These are phyloP conservation scores for Leptodactylus fuscus DNA, from an alignment of 2,113 vertebrate genomes.

Conservation along the genomic window DNA sequence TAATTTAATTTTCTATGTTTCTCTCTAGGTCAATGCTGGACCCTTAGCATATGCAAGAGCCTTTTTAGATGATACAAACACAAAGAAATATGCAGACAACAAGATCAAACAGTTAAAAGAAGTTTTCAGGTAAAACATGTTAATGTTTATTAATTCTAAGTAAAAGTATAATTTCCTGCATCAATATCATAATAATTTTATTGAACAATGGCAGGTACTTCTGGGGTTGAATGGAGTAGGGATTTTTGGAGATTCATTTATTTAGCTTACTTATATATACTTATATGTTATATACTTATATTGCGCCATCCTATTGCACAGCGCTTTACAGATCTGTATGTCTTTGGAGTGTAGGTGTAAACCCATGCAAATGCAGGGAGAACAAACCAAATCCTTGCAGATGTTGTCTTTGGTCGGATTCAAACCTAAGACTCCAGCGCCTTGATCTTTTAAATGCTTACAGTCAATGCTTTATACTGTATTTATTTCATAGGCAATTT, in stretches of 20 bases:
- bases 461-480: conserved; percentile 46
- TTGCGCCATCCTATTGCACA: too few relatives aligned
- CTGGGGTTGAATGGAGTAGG: neutral
- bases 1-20: conserved; percentile 41
- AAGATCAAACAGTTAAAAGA: conserved; percentile 97
- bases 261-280: too few relatives aligned
- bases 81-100: conserved; percentile 96
- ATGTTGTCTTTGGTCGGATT: too few relatives aligned
- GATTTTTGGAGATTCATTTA: too few relatives aligned
- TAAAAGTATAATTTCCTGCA: neutral
- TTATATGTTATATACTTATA: too few relatives aligned
- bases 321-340: too few relatives aligned
- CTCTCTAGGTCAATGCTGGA: conserved; percentile 90
- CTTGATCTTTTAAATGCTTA: too few relatives aligned
- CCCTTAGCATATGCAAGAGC: conserved; percentile 94
- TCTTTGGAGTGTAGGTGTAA: too few relatives aligned
- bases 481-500: conserved; percentile 83
- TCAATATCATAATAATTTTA: neutral
- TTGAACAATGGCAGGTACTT: neutral
- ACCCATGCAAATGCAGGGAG: too few relatives aligned
- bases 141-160: neutral
- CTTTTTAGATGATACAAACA: conserved; percentile 91
- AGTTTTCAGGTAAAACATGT: conserved; percentile 86
- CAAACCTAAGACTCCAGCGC: too few relatives aligned
- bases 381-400: too few relatives aligned